Evolutionary conservation across 2,113 vertebrate species (phyloP).

Genomic region (Neolamprologus longior): DNA sequence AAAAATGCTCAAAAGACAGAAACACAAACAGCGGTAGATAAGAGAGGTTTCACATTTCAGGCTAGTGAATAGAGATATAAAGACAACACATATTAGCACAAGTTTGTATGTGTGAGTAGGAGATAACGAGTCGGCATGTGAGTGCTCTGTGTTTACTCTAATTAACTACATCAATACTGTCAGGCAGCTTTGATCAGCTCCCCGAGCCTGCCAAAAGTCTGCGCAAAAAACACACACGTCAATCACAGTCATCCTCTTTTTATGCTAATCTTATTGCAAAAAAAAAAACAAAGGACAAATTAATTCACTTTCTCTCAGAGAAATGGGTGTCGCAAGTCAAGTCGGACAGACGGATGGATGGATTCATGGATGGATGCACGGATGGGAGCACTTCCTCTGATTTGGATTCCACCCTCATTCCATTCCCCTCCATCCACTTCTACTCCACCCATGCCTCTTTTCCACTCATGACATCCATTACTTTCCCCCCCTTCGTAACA

Average conservation of each 20-base stretch:
- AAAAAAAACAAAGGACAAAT: neutral
- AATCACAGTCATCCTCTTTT: slow-evolving; percentile 29
- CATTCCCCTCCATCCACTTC: slow-evolving; percentile 11
- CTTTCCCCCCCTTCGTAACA: neutral
- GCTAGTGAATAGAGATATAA: slow-evolving; percentile 27
- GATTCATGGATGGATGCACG: neutral
- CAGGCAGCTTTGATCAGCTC: slow-evolving; percentile 53
- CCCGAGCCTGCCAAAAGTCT: slow-evolving; percentile 21
- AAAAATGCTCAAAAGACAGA: neutral
- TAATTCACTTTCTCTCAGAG: neutral
- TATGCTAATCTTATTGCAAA: slow-evolving; percentile 4
- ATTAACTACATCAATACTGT: slow-evolving; percentile 63
- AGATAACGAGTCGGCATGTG: slow-evolving; percentile 37
- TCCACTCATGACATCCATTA: slow-evolving; percentile 40
- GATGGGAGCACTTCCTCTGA: neutral
- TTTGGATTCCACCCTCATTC: slow-evolving; percentile 28
- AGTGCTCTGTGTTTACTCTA: slow-evolving; percentile 55
- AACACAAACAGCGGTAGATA: neutral
- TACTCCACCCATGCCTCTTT: slow-evolving; percentile 36
- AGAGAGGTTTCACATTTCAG: slow-evolving; percentile 27
- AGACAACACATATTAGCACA: slow-evolving; percentile 10
- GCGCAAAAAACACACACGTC: slow-evolving; percentile 38
- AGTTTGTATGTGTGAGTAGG: slow-evolving; percentile 1
- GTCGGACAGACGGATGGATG: neutral
- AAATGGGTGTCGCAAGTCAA: neutral